Percentiles rank a stretch among this genome's conserved stretches.
These are phyloP conservation scores for Cheilosia soror DNA, from an alignment of 2,888 invertebrate species.

Conservation along the genomic window DNA sequence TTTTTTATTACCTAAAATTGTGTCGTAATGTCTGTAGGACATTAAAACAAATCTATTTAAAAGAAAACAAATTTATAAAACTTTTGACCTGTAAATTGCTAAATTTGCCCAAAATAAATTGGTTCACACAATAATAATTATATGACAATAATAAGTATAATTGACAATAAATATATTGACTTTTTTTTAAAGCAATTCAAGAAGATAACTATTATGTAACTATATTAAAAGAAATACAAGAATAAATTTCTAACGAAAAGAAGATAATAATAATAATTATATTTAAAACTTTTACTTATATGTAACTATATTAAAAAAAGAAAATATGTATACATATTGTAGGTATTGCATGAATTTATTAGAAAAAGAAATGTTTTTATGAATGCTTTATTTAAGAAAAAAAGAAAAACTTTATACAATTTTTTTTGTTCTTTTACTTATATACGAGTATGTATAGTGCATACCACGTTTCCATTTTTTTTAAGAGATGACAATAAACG, in stretches of 20 bases:
- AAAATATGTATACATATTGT: not conserved
- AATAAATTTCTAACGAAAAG: slow-evolving; percentile 3
- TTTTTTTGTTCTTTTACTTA: no score
- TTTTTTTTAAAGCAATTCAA: slow-evolving; percentile 38
- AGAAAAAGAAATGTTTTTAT: slow-evolving; percentile 29
- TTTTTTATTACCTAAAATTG: slow-evolving; percentile 14
- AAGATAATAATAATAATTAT: slow-evolving; percentile 24
- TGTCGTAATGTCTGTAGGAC: not conserved
- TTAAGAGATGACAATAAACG: slow-evolving; percentile 41
- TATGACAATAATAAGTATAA: slow-evolving; percentile 46
- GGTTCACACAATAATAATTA: not conserved
- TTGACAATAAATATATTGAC: slow-evolving; percentile 67
- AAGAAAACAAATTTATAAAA: slow-evolving; percentile 27
- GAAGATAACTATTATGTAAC: not conserved
- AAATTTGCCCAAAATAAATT: slow-evolving; percentile 35
- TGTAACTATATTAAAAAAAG: slow-evolving; percentile 25
- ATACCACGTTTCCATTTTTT: no score
- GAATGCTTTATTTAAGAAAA: slow-evolving; percentile 12
- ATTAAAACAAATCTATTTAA: slow-evolving; percentile 24
- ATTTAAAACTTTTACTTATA: slow-evolving; percentile 28
- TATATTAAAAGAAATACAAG: slow-evolving; percentile 1
- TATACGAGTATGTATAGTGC: no score
- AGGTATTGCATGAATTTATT: slow-evolving; percentile 30
- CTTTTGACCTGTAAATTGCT: slow-evolving; percentile 65
- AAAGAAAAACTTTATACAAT: no score